Conservation (phyloP, 2,888 invertebrate genomes). For the Ophion ellenae region DNA sequence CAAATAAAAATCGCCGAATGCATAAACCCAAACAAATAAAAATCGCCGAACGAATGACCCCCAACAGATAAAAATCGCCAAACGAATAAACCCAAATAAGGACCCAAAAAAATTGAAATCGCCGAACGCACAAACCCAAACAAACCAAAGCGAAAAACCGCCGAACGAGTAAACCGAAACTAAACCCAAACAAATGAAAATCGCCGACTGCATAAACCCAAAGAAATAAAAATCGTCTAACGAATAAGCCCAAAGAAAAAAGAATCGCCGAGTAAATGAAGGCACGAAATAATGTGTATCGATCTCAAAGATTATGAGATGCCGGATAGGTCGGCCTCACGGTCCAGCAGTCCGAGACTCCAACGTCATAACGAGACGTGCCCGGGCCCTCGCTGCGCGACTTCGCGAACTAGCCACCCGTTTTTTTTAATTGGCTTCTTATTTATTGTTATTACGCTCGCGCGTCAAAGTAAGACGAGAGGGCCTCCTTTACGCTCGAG, state of each 20-base stretch:
- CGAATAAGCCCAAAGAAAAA: not conserved
- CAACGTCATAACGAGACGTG: slow-evolving; percentile 20
- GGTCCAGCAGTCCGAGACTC: slow-evolving; percentile 31
- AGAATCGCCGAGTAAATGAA: not conserved
- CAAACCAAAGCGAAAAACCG: not conserved
- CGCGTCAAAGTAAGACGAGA: slow-evolving; percentile 52
- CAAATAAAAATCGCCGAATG: not conserved
- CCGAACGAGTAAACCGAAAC: not conserved
- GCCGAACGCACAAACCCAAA: not conserved
- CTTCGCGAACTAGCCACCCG: not conserved
- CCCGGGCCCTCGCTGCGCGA: not conserved
- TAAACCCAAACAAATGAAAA: not conserved
- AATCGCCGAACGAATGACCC: not conserved
- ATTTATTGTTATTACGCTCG: slow-evolving; percentile 71
- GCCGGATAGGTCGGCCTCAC: slow-evolving; percentile 19
- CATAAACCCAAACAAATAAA: not conserved
- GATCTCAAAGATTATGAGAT: slow-evolving; percentile 33
- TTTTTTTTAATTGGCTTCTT: slow-evolving; percentile 74
- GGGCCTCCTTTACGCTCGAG: slow-evolving; percentile 39
- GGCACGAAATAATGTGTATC: slow-evolving; percentile 14
- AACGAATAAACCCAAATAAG: too few relatives aligned
- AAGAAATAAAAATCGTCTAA: not conserved
- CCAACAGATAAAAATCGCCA: not conserved
- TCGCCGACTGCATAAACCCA: not conserved
- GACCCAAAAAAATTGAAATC: too few relatives aligned